phyloP scores from a whole-genome alignment of 2,113 vertebrate genomes.

The Solenodon paradoxus region DNA sequence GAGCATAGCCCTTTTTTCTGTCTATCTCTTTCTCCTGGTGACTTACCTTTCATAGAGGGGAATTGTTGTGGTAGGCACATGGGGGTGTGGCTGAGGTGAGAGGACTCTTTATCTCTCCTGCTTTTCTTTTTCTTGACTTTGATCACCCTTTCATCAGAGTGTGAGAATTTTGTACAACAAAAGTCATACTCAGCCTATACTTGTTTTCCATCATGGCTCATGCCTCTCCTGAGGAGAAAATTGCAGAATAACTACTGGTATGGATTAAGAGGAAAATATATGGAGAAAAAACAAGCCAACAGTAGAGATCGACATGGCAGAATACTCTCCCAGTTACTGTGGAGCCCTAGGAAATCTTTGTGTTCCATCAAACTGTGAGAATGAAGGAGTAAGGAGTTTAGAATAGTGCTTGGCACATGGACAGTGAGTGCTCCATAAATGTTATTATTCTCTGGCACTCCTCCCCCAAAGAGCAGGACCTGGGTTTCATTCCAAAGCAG shows the following conservation, averaged over 20 bases:
- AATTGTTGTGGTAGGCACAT: neutral
- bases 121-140: neutral
- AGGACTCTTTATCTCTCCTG: neutral
- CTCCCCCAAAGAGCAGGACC: neutral
- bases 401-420: neutral
- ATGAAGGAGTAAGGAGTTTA: slow-evolving; percentile 8
- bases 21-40: neutral
- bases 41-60: neutral
- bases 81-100: neutral
- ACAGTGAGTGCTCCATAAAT: neutral
- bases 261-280: slow-evolving; percentile 25
- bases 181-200: neutral
- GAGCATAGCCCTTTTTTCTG: neutral
- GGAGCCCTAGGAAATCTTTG: neutral
- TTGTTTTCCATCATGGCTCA: slow-evolving; percentile 1
- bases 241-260: neutral
- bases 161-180: neutral
- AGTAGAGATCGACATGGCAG: neutral
- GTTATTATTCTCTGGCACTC: neutral
- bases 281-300: neutral
- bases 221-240: neutral
- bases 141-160: neutral
- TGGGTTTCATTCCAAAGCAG: neutral
- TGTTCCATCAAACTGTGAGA: neutral
- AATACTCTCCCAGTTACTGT: neutral